Base-by-base conservation (phyloP, 2,113 vertebrate species). In the Heterocephalus glaber region DNA sequence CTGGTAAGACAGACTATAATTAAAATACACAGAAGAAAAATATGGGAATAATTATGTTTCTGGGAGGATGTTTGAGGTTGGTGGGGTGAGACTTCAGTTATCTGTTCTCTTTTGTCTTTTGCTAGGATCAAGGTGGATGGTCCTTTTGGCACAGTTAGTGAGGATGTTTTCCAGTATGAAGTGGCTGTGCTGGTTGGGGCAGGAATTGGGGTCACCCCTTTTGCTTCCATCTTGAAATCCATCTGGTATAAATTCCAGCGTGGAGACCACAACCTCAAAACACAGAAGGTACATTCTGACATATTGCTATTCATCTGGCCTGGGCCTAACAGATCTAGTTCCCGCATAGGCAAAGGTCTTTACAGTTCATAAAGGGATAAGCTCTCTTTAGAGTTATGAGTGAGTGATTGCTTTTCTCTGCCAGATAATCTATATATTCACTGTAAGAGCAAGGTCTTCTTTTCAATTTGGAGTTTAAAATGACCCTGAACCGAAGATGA, bases 231-330 rank as follows among this genome's bases (percentile, higher is more conserved):
- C 96, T 98, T 99, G 93, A 99, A 99, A 89, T 99, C 99, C 94
- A 99, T 99, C 97, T 99, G 99, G 99, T 99, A 99, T 98, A 99
- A 99, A 96, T 99, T 99, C 96, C 99, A 99, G 97, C 98, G 98
- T 49, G 98, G 96, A 65, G 98, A 99, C 98, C 98, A 99, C 16
- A 98, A 98, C 3, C 98, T 99, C 86, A 99, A 97, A 95, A 99
- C 99, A 84, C 99, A 98, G 98, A 99, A 98, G 99, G 99, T 99
- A 98, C 0, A 66, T 44, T 77, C n/a, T 33, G 2, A 7, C n/a
- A 85, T 61, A 47, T 24, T 19, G 65, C 54, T 94, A 70, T 77
- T 70, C 11, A 65, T 76, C 35, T 94, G 63, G 5, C 33, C 63
- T 90, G 44, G 84, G 35, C n/a, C 52, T 77, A 30, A 65, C 11